phyloP scores from a whole-genome alignment of 2,113 vertebrate species.

The Serinus canaria region DNA sequence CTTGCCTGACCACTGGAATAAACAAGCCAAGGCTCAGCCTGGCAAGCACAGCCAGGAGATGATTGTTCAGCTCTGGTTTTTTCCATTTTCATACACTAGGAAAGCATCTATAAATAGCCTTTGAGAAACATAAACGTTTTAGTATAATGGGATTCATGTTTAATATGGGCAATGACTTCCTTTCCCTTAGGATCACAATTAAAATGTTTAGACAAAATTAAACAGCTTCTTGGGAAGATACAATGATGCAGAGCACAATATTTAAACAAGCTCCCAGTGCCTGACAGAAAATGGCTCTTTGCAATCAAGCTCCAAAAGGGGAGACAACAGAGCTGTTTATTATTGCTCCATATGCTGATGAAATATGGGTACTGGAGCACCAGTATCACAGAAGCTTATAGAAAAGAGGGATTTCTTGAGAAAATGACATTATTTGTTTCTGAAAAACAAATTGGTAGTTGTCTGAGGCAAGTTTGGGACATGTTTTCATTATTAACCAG shows the following conservation, averaged over 20 bases:
- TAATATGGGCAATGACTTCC: slow-evolving; percentile 51
- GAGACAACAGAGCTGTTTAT: not conserved
- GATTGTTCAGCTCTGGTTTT: not conserved
- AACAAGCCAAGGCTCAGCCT: not conserved
- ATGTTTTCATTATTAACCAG: slow-evolving; percentile 5
- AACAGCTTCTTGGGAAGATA: slow-evolving; percentile 50
- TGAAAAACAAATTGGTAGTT: slow-evolving; percentile 5
- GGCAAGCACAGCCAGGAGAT: not conserved
- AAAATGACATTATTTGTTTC: not conserved
- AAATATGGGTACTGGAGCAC: not conserved
- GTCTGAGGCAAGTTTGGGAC: slow-evolving; percentile 4
- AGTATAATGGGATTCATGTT: slow-evolving; percentile 61
- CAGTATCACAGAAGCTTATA: not conserved
- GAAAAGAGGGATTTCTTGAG: not conserved
- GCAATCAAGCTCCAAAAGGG: slow-evolving; percentile 12
- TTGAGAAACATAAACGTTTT: slow-evolving; percentile 52
- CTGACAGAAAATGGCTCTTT: slow-evolving; percentile 23
- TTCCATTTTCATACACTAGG: slow-evolving; percentile 40
- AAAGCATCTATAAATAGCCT: slow-evolving; percentile 60
- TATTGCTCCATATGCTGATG: not conserved
- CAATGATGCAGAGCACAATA: slow-evolving; percentile 5
- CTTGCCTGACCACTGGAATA: not conserved
- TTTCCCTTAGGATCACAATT: slow-evolving; percentile 56
- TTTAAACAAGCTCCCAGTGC: slow-evolving; percentile 35
- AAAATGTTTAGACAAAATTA: slow-evolving; percentile 65